phyloP scores from a whole-genome alignment of 2,113 vertebrate genomes.

The Columbina picui region DNA sequence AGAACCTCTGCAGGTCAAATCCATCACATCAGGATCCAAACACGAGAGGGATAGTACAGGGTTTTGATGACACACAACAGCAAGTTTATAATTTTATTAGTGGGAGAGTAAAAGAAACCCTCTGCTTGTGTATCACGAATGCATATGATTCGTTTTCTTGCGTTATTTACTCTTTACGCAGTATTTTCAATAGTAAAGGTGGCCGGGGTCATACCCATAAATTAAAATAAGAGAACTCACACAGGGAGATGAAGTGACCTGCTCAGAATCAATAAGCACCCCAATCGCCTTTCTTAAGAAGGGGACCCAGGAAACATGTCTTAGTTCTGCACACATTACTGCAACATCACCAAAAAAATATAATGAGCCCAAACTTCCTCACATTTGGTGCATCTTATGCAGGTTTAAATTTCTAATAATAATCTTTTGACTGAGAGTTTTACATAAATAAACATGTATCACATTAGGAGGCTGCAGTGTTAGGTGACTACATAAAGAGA shows the following conservation, averaged over 20 bases:
- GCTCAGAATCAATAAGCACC: background rate
- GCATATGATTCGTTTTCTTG: background rate
- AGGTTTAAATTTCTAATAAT: background rate
- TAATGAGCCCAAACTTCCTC: background rate
- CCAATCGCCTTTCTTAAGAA: background rate
- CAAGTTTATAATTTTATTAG: background rate
- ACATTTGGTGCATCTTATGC: background rate
- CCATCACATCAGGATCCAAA: background rate
- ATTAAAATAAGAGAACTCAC: background rate
- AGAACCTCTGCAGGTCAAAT: background rate
- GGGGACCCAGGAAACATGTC: background rate
- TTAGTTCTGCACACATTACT: background rate
- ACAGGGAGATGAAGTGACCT: background rate
- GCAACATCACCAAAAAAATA: background rate
- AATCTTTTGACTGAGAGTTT: background rate
- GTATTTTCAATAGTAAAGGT: background rate
- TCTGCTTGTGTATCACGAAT: background rate
- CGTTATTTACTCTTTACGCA: background rate
- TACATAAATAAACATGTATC: fast-evolving
- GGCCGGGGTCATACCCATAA: background rate
- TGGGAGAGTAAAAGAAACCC: background rate
- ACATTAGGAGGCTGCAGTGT: background rate
- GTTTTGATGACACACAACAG: background rate
- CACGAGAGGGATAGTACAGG: background rate
- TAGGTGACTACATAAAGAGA: background rate